Evolutionary conservation across 2,113 vertebrate genomes (phyloP).

Genomic region (Hystrix brachyura): DNA sequence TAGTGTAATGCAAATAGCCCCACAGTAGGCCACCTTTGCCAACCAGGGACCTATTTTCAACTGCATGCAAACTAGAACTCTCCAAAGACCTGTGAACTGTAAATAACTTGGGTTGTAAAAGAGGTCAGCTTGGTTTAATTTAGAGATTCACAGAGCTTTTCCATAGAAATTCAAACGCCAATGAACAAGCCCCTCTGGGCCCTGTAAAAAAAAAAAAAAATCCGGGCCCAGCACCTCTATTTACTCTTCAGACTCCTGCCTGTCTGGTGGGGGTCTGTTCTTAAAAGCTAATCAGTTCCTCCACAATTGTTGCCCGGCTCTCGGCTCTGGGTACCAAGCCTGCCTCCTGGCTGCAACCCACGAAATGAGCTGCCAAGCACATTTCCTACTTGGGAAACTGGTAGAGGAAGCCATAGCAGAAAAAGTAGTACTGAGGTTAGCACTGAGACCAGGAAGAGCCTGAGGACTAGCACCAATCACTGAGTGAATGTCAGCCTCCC

Average conservation of each 20-base stretch:
- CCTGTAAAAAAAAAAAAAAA: constrained; percentile 75
- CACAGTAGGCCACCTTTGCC: constrained; percentile 63
- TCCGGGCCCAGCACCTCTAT: constrained; percentile 74
- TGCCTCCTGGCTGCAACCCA: constrained; percentile 14
- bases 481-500: neutral
- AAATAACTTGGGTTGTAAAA: constrained; percentile 79
- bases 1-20: constrained; percentile 77
- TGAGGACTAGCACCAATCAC: neutral
- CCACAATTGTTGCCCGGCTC: neutral
- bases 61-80: constrained; percentile 77
- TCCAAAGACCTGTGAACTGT: constrained; percentile 82
- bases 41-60: constrained; percentile 70
- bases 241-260: constrained; percentile 80
- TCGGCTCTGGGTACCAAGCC: neutral
- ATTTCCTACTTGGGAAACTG: accelerated
- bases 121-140: constrained; percentile 80
- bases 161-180: constrained; percentile 81
- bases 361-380: constrained; percentile 14
- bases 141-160: constrained; percentile 76
- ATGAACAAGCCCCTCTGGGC: constrained; percentile 78
- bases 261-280: constrained; percentile 77
- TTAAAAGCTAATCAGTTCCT: constrained; percentile 82
- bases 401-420: neutral
- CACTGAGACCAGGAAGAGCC: neutral
- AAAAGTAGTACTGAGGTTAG: constrained; percentile 37